Evolutionary conservation across 2,113 vertebrate genomes (phyloP), one percentile per base, ranked within the genome.

Genomic region (Gopherus evgoodei): DNA sequence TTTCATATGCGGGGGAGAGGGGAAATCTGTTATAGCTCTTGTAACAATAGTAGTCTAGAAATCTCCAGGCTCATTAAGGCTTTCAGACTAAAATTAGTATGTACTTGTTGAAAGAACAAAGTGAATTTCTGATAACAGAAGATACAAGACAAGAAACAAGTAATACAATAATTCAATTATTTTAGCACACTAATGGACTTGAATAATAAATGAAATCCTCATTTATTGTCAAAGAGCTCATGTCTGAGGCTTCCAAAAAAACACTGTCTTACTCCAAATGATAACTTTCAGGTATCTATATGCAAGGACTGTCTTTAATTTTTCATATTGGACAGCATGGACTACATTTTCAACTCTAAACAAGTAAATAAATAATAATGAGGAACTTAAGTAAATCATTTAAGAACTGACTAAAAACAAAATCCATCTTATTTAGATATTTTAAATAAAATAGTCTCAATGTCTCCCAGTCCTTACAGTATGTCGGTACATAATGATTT

Each of bases 1-100:
- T 65, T 0, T 3, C 8, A 79, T 22, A 29, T 29, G 31, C 2
- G 14, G 14, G 31, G 14, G 13, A 8, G 7, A 3, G 10, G 50
- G 57, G 1, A 47, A 35, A 87, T 59, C 2, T 53, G 4, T 25
- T 49, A 17, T 14, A 86, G 44, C 17, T 88, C 16, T 11, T 75
- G 75, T 12, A 53, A 53, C 31, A 49, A 65, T 11, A 75, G n/a
- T 65, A 65, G 27, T 12, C 57, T 59, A 59, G 57, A 59, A 29
- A 65, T 17, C 62, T n/a, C 62, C 62, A 65, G 25, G 22, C 65
- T 65, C 62, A 50, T 35, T 62, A 69, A 19, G 24, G 9, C 24
- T 92, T 83, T 78, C 47, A 69, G 69, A 52, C 2, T 25, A 25
- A 2, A 53, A 0, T 0, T 1, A 62, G 1, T 7, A 86, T 65